phyloP scores from a whole-genome alignment of 2,888 invertebrate genomes.

The Candidula unifasciata region DNA sequence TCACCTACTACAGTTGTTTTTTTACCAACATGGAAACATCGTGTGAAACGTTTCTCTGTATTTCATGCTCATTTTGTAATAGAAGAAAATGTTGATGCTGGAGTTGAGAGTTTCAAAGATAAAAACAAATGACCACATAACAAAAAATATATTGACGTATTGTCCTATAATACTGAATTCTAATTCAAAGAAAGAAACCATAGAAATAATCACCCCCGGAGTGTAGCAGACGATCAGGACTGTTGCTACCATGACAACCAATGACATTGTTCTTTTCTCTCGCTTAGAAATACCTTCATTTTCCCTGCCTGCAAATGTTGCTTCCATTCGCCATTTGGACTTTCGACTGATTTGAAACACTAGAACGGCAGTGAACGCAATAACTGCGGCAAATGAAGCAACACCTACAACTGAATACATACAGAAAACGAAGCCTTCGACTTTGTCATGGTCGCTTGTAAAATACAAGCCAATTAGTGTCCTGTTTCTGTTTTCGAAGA shows the following conservation, averaged over 20 bases:
- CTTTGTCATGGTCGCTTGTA: background rate
- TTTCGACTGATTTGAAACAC: background rate
- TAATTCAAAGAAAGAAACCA: background rate
- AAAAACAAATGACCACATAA: background rate
- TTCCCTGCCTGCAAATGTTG: no score
- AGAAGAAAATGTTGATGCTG: no score
- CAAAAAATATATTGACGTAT: background rate
- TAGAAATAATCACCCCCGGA: background rate
- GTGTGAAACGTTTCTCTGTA: background rate
- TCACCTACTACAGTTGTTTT: no score
- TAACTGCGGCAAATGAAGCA: background rate
- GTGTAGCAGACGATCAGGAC: no score
- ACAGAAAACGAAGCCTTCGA: background rate
- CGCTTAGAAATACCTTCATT: background rate
- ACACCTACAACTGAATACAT: background rate
- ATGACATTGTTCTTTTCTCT: background rate
- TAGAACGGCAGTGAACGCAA: background rate
- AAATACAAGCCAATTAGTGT: background rate
- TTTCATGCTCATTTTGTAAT: conserved; percentile 1
- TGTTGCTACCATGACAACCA: no score
- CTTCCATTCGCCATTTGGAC: background rate
- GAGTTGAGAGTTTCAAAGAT: no score
- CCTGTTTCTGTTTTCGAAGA: no score
- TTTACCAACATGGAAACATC: background rate
- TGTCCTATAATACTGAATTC: background rate